Base-by-base conservation (phyloP, 2,797 vertebrate genomes). In the Pangasius macronema region DNA sequence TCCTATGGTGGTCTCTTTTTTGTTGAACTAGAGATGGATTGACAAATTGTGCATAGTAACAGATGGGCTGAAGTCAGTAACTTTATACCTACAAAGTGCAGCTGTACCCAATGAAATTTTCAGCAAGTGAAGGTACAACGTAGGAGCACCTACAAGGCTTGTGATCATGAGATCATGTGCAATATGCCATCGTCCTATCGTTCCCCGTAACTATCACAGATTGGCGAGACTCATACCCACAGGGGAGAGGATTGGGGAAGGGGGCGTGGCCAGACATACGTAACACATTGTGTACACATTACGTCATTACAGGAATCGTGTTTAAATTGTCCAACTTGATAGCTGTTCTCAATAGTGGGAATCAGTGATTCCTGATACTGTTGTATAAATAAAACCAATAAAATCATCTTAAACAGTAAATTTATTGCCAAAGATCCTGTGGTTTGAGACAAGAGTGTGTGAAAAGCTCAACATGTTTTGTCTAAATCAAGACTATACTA, bases 91-190 rank as follows among this genome's bases (percentile, higher is more conserved):
- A 49, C 81, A 82, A 65, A 65, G 11, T 67, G 61, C 81, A 67
- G 81, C 59, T 83, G 81, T 33, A 33, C 16, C 42, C 42, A 83
- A 83, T 83, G 67, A 83, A 83, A 82, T 30, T 81, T 27, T 67
- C 42, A 83, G 81, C 61, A 33, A 67, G n/a, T 83, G 22, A 61
- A 81, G 36, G 55, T 42, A 27, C 33, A 61, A 3, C 0, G 11
- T 61, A 39, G 36, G 22, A 61, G 55, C 18, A 80, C 10, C 53
- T 11, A n/a, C 14, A 20, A 76, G 76, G 72, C 70, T 27, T 9
- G 22, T 46, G 46, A 46, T 46, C 42, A 46, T 46, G 10, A 77
- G 49, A 77, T 77, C 75, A 53, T 20, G 18, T 55, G 76, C 51
- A 33, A 13, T 5, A 20, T 18, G 7, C 49, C 49, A 53, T 55